Conservation (phyloP, 2,888 invertebrate genomes). For the Trissolcus brochymenae region DNA sequence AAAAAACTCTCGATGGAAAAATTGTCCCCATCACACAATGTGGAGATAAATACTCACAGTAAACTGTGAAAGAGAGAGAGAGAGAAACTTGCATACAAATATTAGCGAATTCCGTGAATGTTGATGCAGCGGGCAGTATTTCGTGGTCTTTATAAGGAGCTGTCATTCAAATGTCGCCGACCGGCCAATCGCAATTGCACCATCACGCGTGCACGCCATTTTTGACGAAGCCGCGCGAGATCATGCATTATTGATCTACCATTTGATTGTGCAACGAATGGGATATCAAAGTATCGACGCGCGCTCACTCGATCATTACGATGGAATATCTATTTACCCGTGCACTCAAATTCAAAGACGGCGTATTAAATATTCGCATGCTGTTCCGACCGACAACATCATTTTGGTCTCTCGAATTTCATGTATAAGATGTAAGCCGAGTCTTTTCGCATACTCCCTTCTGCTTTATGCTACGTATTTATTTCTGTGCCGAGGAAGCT, state of each 20-base stretch:
- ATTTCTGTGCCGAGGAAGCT: conserved; percentile 32
- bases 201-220: conserved; percentile 50
- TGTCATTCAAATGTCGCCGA: conserved; percentile 47
- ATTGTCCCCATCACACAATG: too few species aligned
- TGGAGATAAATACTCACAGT: too few species aligned
- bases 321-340: conserved; percentile 31
- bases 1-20: too few species aligned
- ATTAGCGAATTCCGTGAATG: conserved; percentile 31
- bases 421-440: conserved; percentile 52
- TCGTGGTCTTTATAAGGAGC: conserved; percentile 34
- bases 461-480: conserved; percentile 45
- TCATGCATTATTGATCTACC: conserved; percentile 55
- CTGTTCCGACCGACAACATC: conserved; percentile 48
- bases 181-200: conserved; percentile 44
- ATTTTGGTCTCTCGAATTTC: conserved; percentile 54
- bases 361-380: conserved; percentile 47
- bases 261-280: conserved; percentile 55
- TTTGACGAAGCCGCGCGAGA: conserved; percentile 50
- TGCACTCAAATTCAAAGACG: conserved; percentile 17
- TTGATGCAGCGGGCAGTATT: conserved; percentile 14
- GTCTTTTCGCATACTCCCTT: conserved; percentile 40
- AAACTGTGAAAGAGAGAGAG: too few species aligned
- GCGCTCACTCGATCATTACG: conserved; percentile 50
- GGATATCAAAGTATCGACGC: conserved; percentile 55
- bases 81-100: conserved; percentile 5